Conservation (phyloP, 2,888 invertebrate species). For the Lamellibrachia columna region DNA sequence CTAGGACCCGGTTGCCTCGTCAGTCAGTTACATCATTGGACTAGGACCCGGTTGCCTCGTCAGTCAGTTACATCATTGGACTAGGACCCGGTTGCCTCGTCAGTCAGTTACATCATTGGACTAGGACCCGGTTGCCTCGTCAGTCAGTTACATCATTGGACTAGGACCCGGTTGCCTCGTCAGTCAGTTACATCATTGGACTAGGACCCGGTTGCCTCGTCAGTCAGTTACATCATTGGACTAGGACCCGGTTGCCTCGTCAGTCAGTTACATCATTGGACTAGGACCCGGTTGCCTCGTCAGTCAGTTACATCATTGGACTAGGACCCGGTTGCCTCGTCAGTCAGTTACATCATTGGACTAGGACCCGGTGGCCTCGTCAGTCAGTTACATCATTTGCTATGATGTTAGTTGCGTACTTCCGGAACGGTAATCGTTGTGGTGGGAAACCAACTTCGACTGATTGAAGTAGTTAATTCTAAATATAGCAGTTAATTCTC, state of each 20-base stretch:
- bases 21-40: not conserved
- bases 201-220: not conserved
- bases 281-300: not conserved
- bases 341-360: not conserved
- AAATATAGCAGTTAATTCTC: no score
- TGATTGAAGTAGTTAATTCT: no score
- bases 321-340: not conserved
- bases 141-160: not conserved
- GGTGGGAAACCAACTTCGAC: no score
- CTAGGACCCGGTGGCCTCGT: not conserved
- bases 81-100: not conserved
- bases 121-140: not conserved
- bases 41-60: not conserved
- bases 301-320: not conserved
- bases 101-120: not conserved
- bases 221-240: not conserved
- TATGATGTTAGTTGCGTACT: no score
- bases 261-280: not conserved
- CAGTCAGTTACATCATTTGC: not conserved
- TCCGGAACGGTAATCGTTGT: no score
- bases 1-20: not conserved
- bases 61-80: not conserved
- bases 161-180: not conserved
- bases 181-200: not conserved
- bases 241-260: not conserved